phyloP scores from a whole-genome alignment of 2,113 vertebrate genomes.

The Stegostoma tigrinum region DNA sequence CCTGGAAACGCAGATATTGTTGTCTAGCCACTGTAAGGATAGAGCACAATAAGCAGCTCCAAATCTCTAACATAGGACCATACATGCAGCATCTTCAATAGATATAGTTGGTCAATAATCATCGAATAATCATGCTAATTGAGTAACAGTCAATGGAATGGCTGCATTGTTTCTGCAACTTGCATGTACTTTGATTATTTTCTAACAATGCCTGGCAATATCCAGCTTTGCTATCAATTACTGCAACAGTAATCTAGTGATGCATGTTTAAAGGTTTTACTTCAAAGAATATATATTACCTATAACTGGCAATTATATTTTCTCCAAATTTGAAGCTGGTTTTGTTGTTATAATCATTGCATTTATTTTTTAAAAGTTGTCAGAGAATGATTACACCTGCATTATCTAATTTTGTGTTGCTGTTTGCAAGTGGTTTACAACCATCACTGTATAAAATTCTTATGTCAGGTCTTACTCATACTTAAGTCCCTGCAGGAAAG shows the following conservation, averaged over 20 bases:
- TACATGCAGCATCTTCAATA: slow-evolving; percentile 15
- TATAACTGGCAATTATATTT: background rate
- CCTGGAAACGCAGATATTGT: background rate
- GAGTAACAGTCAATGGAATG: background rate
- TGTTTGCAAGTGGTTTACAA: background rate
- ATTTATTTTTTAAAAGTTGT: background rate
- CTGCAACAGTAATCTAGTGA: background rate
- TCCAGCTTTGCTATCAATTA: background rate
- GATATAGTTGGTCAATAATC: slow-evolving; percentile 13
- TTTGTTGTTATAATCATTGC: background rate
- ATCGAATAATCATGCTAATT: background rate
- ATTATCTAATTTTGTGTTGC: slow-evolving; percentile 23
- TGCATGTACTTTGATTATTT: slow-evolving; percentile 29
- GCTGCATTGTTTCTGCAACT: background rate
- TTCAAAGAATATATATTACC: background rate
- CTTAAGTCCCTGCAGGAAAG: background rate
- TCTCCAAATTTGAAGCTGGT: background rate
- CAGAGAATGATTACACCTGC: background rate
- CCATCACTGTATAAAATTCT: background rate
- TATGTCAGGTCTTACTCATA: background rate
- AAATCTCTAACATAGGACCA: background rate
- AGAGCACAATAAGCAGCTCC: background rate
- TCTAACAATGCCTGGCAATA: background rate
- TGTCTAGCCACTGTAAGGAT: background rate
- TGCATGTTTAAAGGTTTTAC: background rate